phyloP scores from a whole-genome alignment of 2,797 vertebrate genomes.

The Ceryle rudis region DNA sequence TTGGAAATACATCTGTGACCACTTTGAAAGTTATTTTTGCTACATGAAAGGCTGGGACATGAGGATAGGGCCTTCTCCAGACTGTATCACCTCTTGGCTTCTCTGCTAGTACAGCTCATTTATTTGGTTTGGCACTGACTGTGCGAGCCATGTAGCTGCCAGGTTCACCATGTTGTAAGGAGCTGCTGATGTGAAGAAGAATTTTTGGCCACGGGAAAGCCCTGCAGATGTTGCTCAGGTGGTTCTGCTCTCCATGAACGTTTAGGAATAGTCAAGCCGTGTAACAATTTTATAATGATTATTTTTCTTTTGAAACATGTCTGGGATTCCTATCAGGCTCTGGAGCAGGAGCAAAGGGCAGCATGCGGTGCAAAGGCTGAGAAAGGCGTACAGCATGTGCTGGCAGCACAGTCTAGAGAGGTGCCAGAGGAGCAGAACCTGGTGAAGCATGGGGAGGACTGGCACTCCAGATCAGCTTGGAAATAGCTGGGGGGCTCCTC shows the following conservation, averaged over 20 bases:
- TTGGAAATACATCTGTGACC: constrained; percentile 16
- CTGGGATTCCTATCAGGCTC: neutral
- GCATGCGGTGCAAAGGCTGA: fast-evolving
- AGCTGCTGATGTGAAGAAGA: constrained; percentile 46
- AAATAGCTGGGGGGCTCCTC: neutral
- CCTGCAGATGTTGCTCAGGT: constrained; percentile 45
- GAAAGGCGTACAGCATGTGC: fast-evolving
- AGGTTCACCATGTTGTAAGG: constrained; percentile 36
- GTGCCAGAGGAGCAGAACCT: neutral
- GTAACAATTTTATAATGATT: neutral
- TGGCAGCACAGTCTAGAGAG: neutral
- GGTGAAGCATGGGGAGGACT: fast-evolving
- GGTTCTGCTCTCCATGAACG: neutral
- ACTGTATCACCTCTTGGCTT: constrained; percentile 27
- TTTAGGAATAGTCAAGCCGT: neutral
- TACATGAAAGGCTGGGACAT: neutral
- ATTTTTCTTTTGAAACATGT: neutral
- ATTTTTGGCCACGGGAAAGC: constrained; percentile 29
- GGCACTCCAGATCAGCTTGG: neutral
- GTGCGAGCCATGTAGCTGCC: neutral
- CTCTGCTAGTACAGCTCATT: constrained; percentile 39
- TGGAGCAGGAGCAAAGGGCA: neutral
- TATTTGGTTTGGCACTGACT: constrained; percentile 49
- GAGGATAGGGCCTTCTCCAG: neutral
- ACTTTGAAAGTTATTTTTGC: constrained; percentile 20